Conservation (phyloP, 2,888 invertebrate genomes). For the Lasioglossum malachurum region DNA sequence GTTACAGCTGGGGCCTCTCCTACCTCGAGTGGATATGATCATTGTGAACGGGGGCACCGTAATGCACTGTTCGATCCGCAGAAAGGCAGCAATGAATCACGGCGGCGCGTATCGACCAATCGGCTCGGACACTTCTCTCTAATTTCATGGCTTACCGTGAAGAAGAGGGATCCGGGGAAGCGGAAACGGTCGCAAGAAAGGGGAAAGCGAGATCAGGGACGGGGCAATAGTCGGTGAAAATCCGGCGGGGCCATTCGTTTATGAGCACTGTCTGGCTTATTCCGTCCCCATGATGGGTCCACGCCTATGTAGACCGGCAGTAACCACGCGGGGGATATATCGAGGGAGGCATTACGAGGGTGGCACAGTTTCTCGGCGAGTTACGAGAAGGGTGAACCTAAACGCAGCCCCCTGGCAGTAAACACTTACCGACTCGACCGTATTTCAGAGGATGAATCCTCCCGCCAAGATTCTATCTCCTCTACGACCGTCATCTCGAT, state of each 20-base stretch:
- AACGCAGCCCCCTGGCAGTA: conserved; percentile 67
- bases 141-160: conserved; percentile 69
- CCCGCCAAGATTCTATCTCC: conserved; percentile 64
- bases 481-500: conserved; percentile 36
- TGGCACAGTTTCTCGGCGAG: conserved; percentile 59
- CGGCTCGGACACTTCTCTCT: conserved; percentile 65
- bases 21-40: conserved; percentile 28
- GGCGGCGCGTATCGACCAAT: conserved; percentile 44
- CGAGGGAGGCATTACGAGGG: conserved; percentile 50
- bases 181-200: not conserved
- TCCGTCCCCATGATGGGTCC: conserved; percentile 57
- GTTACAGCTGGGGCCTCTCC: conserved; percentile 22
- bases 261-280: conserved; percentile 67
- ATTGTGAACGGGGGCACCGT: conserved; percentile 32
- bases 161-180: conserved; percentile 26
- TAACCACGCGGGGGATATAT: conserved; percentile 45
- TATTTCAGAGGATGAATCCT: conserved; percentile 71
- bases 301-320: conserved; percentile 18
- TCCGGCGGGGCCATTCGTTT: conserved; percentile 69
- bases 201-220: not conserved
- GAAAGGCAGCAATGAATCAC: conserved; percentile 63
- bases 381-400: conserved; percentile 56
- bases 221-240: conserved; percentile 58
- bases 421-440: conserved; percentile 74
- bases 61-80: conserved; percentile 38